phyloP scores from a whole-genome alignment of 2,113 vertebrate species.

The Cavia porcellus region DNA sequence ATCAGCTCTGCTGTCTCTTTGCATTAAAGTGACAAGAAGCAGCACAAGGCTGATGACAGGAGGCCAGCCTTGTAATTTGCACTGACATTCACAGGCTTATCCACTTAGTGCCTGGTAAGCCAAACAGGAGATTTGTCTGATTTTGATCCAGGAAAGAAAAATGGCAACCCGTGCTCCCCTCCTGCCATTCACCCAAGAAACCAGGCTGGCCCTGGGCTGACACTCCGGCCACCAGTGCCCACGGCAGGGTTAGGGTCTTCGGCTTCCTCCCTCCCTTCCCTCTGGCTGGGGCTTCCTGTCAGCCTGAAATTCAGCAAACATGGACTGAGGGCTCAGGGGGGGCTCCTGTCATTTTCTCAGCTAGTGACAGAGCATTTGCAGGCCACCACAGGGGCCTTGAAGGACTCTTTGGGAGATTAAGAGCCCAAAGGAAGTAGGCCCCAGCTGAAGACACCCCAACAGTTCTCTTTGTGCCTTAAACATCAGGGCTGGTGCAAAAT shows the following conservation, averaged over 20 bases:
- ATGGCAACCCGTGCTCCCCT: neutral
- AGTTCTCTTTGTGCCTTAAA: neutral
- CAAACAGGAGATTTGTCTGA: conserved; percentile 73
- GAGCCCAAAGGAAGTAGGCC: neutral
- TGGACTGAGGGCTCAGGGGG: neutral
- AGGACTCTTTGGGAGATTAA: neutral
- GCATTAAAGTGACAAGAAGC: conserved; percentile 76
- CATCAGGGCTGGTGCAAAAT: neutral
- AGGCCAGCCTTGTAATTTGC: conserved; percentile 71
- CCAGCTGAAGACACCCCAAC: neutral
- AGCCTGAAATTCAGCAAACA: neutral
- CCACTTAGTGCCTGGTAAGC: conserved; percentile 75
- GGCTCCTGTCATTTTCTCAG: neutral
- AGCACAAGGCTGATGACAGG: conserved; percentile 62
- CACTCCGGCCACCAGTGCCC: neutral
- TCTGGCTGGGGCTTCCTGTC: neutral
- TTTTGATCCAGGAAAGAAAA: conserved; percentile 60
- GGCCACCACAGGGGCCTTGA: neutral
- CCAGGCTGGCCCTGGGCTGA: neutral
- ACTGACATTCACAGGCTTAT: conserved; percentile 58
- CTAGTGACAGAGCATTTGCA: neutral
- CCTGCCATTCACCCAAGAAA: neutral
- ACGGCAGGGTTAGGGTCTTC: fast-evolving
- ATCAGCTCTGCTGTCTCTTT: conserved; percentile 76
- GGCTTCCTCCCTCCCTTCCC: neutral